phyloP scores from a whole-genome alignment of 1,140 invertebrate species.

The Drosophila orosa region DNA sequence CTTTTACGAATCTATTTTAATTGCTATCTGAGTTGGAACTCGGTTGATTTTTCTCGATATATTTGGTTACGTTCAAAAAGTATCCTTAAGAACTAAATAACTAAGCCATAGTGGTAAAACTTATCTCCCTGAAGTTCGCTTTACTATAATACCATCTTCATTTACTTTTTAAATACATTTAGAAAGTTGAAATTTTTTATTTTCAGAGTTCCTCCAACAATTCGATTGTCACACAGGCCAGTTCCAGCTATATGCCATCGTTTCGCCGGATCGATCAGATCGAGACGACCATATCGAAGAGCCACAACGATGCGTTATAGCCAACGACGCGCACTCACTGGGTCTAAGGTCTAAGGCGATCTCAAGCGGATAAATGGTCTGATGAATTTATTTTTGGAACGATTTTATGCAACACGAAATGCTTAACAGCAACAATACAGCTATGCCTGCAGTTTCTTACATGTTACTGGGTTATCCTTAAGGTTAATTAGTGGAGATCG shows the following conservation, averaged over 20 bases:
- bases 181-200: neutral
- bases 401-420: conserved; percentile 55
- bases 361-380: conserved; percentile 37
- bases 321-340: conserved; percentile 70
- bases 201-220: conserved; percentile 82
- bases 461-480: conserved; percentile 12
- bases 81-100: neutral
- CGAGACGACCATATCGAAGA: conserved; percentile 78
- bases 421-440: conserved; percentile 19
- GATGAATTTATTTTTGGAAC: conserved; percentile 74
- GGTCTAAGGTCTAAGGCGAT: conserved; percentile 71
- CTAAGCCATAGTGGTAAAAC: neutral
- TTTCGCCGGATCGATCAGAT: conserved; percentile 83
- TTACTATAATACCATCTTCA: neutral
- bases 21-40: neutral
- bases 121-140: neutral
- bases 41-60: neutral
- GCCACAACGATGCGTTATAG: conserved; percentile 83
- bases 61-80: neutral
- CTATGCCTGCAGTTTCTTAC: conserved; percentile 10
- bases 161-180: conserved; percentile 17
- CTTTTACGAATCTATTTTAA: neutral
- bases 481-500: conserved; percentile 35
- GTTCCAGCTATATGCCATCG: conserved; percentile 76
- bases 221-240: conserved; percentile 79